Conservation (phyloP, 35 echinoderm and acorn worm genomes). For the Holothuria glaberrima region DNA sequence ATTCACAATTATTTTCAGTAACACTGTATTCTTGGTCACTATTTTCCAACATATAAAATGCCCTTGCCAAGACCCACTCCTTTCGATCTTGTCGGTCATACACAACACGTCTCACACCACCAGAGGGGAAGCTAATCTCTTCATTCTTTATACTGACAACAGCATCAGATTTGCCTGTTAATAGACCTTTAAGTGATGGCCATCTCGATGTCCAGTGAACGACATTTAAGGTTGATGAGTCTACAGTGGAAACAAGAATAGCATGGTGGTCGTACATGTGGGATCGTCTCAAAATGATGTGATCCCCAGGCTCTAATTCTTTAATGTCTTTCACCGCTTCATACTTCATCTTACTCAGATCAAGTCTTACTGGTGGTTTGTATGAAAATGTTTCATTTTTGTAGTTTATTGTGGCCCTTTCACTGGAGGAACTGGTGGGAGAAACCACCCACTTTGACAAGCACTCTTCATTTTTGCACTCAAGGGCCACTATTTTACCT, state of each 20-base stretch:
- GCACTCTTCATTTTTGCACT: no score
- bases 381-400: not conserved
- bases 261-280: not conserved
- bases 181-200: not conserved
- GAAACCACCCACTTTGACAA: no score
- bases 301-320: not conserved
- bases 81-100: not conserved
- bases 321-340: not conserved
- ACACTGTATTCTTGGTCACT: not conserved
- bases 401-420: not conserved
- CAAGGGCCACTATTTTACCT: no score
- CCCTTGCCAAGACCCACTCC: not conserved
- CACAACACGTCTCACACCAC: not conserved
- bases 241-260: not conserved
- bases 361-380: not conserved
- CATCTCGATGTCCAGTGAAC: not conserved
- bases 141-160: not conserved
- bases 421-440: no score
- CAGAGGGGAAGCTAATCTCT: not conserved
- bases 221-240: not conserved
- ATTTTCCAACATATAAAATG: not conserved
- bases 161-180: not conserved
- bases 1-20: constrained; percentile 21
- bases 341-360: not conserved
- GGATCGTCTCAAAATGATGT: constrained; percentile 16